Conservation (phyloP, 1,140 invertebrate genomes). For the Sminthurides bifidus region DNA sequence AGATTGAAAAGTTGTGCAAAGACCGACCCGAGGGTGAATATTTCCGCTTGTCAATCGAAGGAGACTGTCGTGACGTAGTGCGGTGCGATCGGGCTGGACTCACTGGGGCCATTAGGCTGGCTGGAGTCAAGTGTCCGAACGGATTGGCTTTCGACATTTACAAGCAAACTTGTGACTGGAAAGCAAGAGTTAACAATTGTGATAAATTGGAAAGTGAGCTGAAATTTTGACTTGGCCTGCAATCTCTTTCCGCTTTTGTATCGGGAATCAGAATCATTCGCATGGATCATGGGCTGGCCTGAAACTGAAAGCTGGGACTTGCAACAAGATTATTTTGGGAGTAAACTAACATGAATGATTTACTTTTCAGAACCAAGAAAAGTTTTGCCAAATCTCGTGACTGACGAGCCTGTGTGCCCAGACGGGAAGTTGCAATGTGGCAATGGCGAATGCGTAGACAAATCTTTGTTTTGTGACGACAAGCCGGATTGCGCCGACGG, state of each 20-base stretch:
- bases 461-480: slow-evolving; percentile 79
- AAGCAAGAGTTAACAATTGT: slow-evolving; percentile 89
- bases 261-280: no score
- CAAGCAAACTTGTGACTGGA: slow-evolving; percentile 90
- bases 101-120: slow-evolving; percentile 68
- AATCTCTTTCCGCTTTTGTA: no score
- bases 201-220: slow-evolving; percentile 85
- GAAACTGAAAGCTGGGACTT: no score
- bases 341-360: no score
- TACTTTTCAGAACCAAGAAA: slow-evolving; percentile 87
- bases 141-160: slow-evolving; percentile 89
- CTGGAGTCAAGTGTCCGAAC: slow-evolving; percentile 72
- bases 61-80: slow-evolving; percentile 82
- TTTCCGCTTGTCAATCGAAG: slow-evolving; percentile 68
- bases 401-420: slow-evolving; percentile 77
- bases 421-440: slow-evolving; percentile 78
- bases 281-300: no score
- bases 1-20: slow-evolving; percentile 72
- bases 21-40: slow-evolving; percentile 77
- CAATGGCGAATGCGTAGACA: slow-evolving; percentile 77
- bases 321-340: no score
- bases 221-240: no score
- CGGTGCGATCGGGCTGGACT: slow-evolving; percentile 81
- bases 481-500: slow-evolving; percentile 84
- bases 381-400: slow-evolving; percentile 72